phyloP scores from a whole-genome alignment of 2,888 invertebrate genomes.

The Mycogona germanica region DNA sequence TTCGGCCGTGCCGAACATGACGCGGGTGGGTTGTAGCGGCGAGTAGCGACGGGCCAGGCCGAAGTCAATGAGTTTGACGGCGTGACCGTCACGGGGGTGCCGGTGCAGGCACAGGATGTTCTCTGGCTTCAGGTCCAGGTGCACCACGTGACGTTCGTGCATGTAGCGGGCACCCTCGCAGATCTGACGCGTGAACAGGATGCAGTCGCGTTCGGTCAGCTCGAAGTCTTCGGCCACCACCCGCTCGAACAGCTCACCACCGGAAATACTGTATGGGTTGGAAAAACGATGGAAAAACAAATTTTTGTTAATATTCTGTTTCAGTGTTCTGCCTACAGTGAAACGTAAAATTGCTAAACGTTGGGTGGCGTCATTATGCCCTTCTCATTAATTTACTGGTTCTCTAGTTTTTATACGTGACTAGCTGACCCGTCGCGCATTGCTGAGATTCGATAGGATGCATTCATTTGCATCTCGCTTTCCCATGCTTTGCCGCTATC shows the following conservation, averaged over 20 bases:
- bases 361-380: too few species aligned
- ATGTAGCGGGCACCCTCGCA: constrained; percentile 84
- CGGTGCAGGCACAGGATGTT: constrained; percentile 84
- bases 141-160: constrained; percentile 69
- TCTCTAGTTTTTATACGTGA: too few species aligned
- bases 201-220: constrained; percentile 67
- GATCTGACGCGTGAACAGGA: constrained; percentile 78
- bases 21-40: constrained; percentile 51
- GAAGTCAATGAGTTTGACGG: constrained; percentile 88
- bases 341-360: too few species aligned
- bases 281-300: constrained; percentile 28
- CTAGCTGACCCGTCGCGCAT: too few species aligned
- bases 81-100: constrained; percentile 68
- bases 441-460: too few species aligned
- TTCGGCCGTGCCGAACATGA: constrained; percentile 80
- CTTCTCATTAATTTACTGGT: too few species aligned
- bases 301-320: too few species aligned
- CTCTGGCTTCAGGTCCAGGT: constrained; percentile 89
- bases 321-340: background rate
- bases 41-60: constrained; percentile 67
- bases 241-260: constrained; percentile 86
- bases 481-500: too few species aligned
- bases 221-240: constrained; percentile 88
- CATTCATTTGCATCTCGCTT: too few species aligned
- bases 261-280: constrained; percentile 68